These are phyloP conservation scores for Dichetophora obliterata DNA, from an alignment of 2,888 invertebrate species.

Conservation along the genomic window DNA sequence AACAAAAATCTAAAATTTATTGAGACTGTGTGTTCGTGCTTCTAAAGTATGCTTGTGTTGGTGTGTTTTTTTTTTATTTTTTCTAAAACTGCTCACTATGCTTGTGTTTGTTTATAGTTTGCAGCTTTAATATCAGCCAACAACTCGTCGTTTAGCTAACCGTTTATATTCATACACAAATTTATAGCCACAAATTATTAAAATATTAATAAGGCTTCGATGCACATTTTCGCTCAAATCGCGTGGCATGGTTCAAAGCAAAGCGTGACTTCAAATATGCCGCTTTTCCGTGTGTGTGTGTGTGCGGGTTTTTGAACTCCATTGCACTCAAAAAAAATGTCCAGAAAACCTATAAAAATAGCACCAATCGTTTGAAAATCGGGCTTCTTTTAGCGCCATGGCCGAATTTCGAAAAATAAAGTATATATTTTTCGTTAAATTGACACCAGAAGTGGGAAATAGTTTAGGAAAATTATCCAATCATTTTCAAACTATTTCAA, in stretches of 20 bases:
- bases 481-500: too few relatives aligned
- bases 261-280: background rate
- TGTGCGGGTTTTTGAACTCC: too few relatives aligned
- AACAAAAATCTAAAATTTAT: background rate
- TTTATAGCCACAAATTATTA: slow-evolving; percentile 56
- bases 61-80: background rate
- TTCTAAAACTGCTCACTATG: slow-evolving; percentile 15
- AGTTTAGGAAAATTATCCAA: too few relatives aligned
- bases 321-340: too few relatives aligned
- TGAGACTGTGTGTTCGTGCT: background rate
- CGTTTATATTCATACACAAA: slow-evolving; percentile 49
- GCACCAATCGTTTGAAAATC: too few relatives aligned
- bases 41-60: background rate
- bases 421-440: too few relatives aligned
- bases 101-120: slow-evolving; percentile 10
- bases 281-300: background rate
- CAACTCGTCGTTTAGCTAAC: background rate
- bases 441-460: too few relatives aligned
- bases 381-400: too few relatives aligned
- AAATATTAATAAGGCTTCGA: slow-evolving; percentile 56
- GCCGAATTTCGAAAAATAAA: too few relatives aligned
- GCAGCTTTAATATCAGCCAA: background rate
- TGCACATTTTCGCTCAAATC: slow-evolving; percentile 40
- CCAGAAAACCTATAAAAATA: too few relatives aligned
- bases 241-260: background rate